Conservation (phyloP, 2,888 invertebrate genomes). For the Bembecia ichneumoniformis region DNA sequence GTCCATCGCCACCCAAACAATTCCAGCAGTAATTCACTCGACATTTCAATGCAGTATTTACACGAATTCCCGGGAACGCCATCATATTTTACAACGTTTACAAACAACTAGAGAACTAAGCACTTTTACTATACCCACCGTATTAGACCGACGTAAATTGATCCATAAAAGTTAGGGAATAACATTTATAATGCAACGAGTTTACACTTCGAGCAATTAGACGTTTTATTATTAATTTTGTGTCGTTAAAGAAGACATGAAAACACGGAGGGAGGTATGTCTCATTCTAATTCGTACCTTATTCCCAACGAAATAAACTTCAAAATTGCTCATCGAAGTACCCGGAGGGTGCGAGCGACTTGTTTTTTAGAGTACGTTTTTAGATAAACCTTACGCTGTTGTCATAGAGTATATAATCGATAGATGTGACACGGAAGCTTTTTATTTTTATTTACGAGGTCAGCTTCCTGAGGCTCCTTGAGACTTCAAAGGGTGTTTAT, state of each 20-base stretch:
- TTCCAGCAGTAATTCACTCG: too few species aligned
- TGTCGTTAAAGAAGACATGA: slow-evolving; percentile 10
- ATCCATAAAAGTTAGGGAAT: neutral
- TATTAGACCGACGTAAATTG: neutral
- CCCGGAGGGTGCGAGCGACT: neutral
- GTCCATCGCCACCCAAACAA: too few species aligned
- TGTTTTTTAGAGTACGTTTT: neutral
- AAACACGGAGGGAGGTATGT: slow-evolving; percentile 3
- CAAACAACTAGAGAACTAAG: neutral
- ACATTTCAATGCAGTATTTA: neutral
- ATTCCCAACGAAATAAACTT: neutral
- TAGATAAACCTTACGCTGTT: neutral
- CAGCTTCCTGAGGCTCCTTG: neutral
- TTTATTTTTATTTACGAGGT: neutral
- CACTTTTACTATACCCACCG: neutral
- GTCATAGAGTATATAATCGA: neutral
- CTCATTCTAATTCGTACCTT: neutral
- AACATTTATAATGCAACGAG: neutral
- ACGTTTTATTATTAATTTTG: slow-evolving; percentile 10
- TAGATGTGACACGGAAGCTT: neutral
- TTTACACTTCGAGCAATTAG: neutral
- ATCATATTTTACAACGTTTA: neutral
- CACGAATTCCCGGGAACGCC: neutral
- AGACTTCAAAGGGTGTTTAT: neutral
- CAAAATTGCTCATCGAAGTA: neutral